These are phyloP conservation scores for Hyles vespertilio DNA, from an alignment of 1,140 invertebrate species.

Conservation along the genomic window DNA sequence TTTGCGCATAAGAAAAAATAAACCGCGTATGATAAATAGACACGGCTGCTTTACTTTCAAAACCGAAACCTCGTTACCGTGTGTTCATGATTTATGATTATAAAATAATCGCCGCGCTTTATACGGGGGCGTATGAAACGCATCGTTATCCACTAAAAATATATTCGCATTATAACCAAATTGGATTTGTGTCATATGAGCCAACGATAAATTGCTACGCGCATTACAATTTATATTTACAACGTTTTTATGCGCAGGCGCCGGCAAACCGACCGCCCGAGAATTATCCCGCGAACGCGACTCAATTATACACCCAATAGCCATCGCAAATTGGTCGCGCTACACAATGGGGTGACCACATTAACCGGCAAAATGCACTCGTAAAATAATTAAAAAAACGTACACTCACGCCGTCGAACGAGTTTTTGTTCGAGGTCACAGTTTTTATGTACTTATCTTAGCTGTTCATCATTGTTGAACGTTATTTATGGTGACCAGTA, in stretches of 20 bases:
- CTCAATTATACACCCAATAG: conserved; percentile 2
- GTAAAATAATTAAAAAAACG: conserved; percentile 16
- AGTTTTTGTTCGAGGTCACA: conserved; percentile 33
- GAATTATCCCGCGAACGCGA: neutral
- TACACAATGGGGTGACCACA: conserved; percentile 12
- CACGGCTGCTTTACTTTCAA: too few relatives aligned
- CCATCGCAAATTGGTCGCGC: conserved; percentile 8
- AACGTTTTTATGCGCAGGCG: conserved; percentile 21
- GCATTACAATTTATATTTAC: conserved; percentile 24
- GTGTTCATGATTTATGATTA: conserved; percentile 31
- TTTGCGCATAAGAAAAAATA: too few relatives aligned
- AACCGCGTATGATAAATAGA: too few relatives aligned
- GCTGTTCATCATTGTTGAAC: conserved; percentile 37
- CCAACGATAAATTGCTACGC: conserved; percentile 26
- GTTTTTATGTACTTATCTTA: conserved; percentile 39
- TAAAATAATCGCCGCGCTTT: conserved; percentile 38
- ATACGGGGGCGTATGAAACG: conserved; percentile 19
- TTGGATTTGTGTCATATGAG: conserved; percentile 44
- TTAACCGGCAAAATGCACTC: conserved; percentile 11
- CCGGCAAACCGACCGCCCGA: neutral
- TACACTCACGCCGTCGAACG: conserved; percentile 14
- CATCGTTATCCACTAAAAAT: conserved; percentile 15
- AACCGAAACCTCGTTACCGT: conserved; percentile 4
- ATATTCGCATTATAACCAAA: conserved; percentile 26
- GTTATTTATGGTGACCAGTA: conserved; percentile 37